A percentile compares a stretch with the other conserved stretches of the same genome.
These are phyloP conservation scores for Himalopsyche anomala DNA, from an alignment of 2,888 invertebrate species.

Conservation along the genomic window DNA sequence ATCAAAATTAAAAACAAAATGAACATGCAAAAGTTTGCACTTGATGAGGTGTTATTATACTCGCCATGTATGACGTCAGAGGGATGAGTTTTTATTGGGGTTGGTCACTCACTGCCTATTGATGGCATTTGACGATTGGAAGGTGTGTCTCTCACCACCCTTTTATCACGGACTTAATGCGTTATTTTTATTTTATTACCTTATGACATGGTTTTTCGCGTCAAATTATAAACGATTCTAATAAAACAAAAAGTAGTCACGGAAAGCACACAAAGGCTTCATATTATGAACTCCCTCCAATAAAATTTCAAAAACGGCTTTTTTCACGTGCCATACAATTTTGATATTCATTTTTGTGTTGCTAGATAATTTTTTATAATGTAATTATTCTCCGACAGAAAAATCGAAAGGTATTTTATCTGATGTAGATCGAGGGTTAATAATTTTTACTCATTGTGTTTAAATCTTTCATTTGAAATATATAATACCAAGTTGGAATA, in stretches of 20 bases:
- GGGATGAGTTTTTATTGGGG: constrained; percentile 13
- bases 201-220: not conserved
- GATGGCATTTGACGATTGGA: not conserved
- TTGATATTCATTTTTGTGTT: too few relatives aligned
- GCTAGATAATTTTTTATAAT: too few relatives aligned
- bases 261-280: too few relatives aligned
- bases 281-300: too few relatives aligned
- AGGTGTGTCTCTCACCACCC: constrained; percentile 10
- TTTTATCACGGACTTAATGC: not conserved
- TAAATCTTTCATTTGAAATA: too few relatives aligned
- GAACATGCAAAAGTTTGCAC: not conserved
- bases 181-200: constrained; percentile 31
- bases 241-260: constrained; percentile 1
- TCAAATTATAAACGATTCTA: not conserved
- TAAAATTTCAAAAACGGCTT: too few relatives aligned
- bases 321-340: too few relatives aligned
- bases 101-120: constrained; percentile 9
- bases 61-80: not conserved
- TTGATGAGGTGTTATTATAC: not conserved
- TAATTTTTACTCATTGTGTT: too few relatives aligned
- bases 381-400: too few relatives aligned
- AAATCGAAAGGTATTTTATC: too few relatives aligned
- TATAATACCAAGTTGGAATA: too few relatives aligned
- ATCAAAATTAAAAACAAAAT: constrained; percentile 7
- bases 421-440: too few relatives aligned